Conservation (phyloP, 92 coral and sea anemone genomes). For the Phenganax marumi region DNA sequence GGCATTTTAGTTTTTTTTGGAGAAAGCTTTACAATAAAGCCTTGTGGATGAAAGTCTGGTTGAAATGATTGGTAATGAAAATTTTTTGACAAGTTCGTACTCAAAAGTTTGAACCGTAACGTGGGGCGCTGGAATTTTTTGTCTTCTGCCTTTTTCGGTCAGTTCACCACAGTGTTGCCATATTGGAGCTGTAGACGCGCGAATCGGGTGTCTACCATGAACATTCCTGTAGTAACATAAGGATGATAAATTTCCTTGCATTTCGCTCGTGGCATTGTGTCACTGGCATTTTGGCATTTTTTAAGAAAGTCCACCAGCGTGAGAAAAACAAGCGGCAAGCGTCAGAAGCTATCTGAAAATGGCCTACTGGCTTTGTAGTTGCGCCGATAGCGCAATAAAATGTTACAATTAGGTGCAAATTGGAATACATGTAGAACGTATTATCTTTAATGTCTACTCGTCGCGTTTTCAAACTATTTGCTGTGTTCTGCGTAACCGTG, state of each 20-base stretch:
- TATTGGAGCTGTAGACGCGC: not conserved
- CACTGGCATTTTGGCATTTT: not conserved
- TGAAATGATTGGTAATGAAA: too few relatives aligned
- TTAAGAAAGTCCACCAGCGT: not conserved
- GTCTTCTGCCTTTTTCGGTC: too few relatives aligned
- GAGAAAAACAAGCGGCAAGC: not conserved
- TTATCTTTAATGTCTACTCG: not conserved
- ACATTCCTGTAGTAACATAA: too few relatives aligned
- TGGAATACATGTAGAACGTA: not conserved
- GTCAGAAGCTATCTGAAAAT: not conserved
- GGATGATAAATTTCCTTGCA: not conserved
- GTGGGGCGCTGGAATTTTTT: too few relatives aligned
- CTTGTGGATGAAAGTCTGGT: too few relatives aligned
- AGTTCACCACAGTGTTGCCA: too few relatives aligned
- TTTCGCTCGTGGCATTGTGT: slow-evolving; percentile 8
- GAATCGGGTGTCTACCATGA: not conserved
- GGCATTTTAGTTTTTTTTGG: too few relatives aligned
- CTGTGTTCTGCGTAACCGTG: not conserved
- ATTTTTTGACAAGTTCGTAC: too few relatives aligned
- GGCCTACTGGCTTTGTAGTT: not conserved
- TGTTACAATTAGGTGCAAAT: not conserved
- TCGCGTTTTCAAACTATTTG: not conserved
- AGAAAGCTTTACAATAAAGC: too few relatives aligned
- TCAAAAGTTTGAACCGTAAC: too few relatives aligned
- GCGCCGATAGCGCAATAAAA: not conserved